A percentile compares a stretch with the other conserved stretches of the same genome.
Conservation (phyloP, 2,888 invertebrate genomes). For the Eilema griseolum region DNA sequence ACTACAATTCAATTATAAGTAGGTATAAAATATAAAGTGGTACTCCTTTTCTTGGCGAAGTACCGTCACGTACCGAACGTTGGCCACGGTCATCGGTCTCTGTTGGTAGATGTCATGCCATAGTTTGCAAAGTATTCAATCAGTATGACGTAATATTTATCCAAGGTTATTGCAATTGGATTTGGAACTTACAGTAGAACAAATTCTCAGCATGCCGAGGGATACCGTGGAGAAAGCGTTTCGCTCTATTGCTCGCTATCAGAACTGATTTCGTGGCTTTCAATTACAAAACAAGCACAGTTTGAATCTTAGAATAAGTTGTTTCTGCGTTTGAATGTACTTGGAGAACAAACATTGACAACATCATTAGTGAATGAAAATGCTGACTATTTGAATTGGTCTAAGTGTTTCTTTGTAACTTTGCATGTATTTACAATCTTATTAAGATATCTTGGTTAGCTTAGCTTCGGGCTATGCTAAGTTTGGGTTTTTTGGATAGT, state of each 20-base stretch:
- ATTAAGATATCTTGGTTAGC: not conserved
- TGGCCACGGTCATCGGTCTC: slow-evolving; percentile 21
- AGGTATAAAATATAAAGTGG: slow-evolving; percentile 11
- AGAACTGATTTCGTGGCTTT: slow-evolving; percentile 16
- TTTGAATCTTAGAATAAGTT: not conserved
- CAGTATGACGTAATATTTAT: slow-evolving; percentile 17
- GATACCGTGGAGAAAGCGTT: slow-evolving; percentile 14
- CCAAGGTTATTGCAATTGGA: slow-evolving; percentile 3
- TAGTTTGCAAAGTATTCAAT: slow-evolving; percentile 15
- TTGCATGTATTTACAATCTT: too few species aligned
- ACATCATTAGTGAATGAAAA: not conserved
- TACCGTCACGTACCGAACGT: slow-evolving; percentile 25
- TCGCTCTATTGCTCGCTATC: slow-evolving; percentile 15
- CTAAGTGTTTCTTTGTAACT: not conserved
- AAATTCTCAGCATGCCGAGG: slow-evolving; percentile 14
- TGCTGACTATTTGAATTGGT: not conserved
- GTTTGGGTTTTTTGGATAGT: not conserved
- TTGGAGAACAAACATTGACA: not conserved
- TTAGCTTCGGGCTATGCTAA: not conserved
- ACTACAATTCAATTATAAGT: not conserved
- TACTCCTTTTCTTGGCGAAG: slow-evolving; percentile 22
- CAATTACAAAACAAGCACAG: slow-evolving; percentile 13
- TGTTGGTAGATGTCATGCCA: slow-evolving; percentile 11
- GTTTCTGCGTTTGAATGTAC: not conserved
- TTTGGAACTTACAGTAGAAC: slow-evolving; percentile 1